These are phyloP conservation scores for Sinonovacula constricta DNA, from an alignment of 1,140 invertebrate species.

Conservation along the genomic window DNA sequence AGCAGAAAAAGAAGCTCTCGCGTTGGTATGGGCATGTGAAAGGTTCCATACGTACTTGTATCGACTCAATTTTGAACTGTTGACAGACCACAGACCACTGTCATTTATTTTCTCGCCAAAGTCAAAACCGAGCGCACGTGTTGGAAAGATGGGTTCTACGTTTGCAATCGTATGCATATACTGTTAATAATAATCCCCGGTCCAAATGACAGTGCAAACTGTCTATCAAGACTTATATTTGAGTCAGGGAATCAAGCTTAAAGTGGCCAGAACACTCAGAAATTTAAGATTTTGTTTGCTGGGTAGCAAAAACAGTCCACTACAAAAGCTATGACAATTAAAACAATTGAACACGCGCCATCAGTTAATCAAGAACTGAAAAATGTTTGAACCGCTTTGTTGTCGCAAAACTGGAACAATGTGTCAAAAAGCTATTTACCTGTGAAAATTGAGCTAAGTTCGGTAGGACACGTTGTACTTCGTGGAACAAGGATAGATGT, in stretches of 20 bases:
- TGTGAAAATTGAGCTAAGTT: slow-evolving; percentile 45
- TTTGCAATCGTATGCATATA: slow-evolving; percentile 36
- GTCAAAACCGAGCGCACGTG: slow-evolving; percentile 43
- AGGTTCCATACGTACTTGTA: slow-evolving; percentile 77
- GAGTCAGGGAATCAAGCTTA: background rate
- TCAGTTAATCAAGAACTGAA: slow-evolving; percentile 31
- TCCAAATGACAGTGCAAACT: slow-evolving; percentile 23
- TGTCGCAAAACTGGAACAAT: background rate
- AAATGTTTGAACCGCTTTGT: slow-evolving; percentile 12
- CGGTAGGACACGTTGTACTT: slow-evolving; percentile 51
- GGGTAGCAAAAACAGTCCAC: background rate
- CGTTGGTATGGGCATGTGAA: slow-evolving; percentile 75
- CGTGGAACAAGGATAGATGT: slow-evolving; percentile 45
- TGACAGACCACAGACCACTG: slow-evolving; percentile 70
- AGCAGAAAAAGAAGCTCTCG: slow-evolving; percentile 76
- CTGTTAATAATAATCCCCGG: slow-evolving; percentile 15
- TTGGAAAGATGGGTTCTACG: slow-evolving; percentile 53
- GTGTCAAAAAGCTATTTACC: slow-evolving; percentile 33
- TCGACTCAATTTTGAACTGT: slow-evolving; percentile 60
- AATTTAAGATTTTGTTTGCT: no score
- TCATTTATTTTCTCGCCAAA: slow-evolving; percentile 25
- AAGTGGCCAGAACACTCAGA: background rate
- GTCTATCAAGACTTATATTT: slow-evolving; percentile 8
- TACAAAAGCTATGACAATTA: slow-evolving; percentile 23
- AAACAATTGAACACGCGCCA: slow-evolving; percentile 41